phyloP scores from a whole-genome alignment of 2,113 vertebrate genomes.

The Indri indri region DNA sequence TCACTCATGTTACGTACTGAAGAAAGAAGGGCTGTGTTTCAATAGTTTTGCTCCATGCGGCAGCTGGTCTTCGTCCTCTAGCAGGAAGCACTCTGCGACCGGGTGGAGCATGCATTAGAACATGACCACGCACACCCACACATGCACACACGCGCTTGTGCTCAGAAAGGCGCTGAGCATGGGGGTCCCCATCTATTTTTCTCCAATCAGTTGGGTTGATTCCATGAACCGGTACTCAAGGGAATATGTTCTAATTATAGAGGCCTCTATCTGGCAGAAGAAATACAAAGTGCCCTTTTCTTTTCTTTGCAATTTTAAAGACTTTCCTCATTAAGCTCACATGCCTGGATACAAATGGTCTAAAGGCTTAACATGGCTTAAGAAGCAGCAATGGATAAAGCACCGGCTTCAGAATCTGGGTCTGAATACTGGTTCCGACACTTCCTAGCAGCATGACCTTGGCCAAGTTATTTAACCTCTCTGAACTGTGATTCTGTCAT shows the following conservation, averaged over 20 bases:
- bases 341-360: slow-evolving; percentile 57
- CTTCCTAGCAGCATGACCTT: not conserved
- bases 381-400: not conserved
- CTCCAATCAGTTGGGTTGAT: slow-evolving; percentile 33
- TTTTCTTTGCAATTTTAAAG: slow-evolving; percentile 40
- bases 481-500: not conserved
- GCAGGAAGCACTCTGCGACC: not conserved
- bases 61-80: not conserved
- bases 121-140: not conserved
- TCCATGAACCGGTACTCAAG: not conserved
- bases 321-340: slow-evolving; percentile 66
- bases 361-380: slow-evolving; percentile 16
- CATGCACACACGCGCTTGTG: not conserved
- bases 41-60: not conserved
- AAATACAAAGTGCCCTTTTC: slow-evolving; percentile 50
- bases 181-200: not conserved
- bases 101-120: rapidly evolving
- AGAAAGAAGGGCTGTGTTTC: slow-evolving; percentile 3
- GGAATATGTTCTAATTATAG: slow-evolving; percentile 51
- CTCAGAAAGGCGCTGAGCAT: not conserved
- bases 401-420: not conserved
- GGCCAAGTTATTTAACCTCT: not conserved
- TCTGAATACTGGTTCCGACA: not conserved
- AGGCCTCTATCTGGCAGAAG: slow-evolving; percentile 51
- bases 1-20: not conserved